Evolutionary conservation across 2,888 invertebrate genomes (phyloP), one percentile per base, ranked within the genome.

Genomic region (Flabesymbios commensalis): DNA sequence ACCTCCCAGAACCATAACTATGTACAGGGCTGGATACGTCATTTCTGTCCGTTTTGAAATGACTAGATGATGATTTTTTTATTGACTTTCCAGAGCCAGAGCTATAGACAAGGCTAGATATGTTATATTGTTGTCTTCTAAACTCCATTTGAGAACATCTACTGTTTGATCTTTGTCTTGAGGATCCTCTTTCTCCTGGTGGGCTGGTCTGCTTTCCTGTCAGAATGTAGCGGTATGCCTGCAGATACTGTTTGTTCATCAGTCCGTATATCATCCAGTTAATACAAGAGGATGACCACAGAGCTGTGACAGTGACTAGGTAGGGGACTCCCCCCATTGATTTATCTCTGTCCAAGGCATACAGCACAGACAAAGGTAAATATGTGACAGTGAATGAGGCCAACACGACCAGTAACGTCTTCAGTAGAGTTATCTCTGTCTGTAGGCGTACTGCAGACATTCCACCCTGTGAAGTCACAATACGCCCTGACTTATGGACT

Each of bases 231-330:
- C 55, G 39, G 41, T 67, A 67, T 2, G 64, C 67, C 4, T 32
- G 41, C 2, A 43, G 32, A 53, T 60, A 67, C 45, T 62, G 64
- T 28, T 28, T 52, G 60, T 67, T 66, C 48, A 67, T 63, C 33
- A 61, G 49, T 10, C 62, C 67, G 54, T 67, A 67, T 29, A 67
- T 62, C 26, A 67, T 60, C 67, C 67, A 67, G 51, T 67, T 67
- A 28, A 51, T 29, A 24, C 61, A 59, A 2, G 62, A 52, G 5
- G 67, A 67, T 14, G 31, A 28, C 67, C 67, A 67, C 17, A 67
- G 51, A 5, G 53, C 57, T 3, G 59, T 36, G 29, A 67, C 65
- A 55, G 62, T 65, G 19, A 58, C 39, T 19, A 28, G n/a, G 60
- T 58, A 59, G 3, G 64, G 57, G 17, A 60, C 39, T 28, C 19